Conservation (phyloP, 1,140 invertebrate species). For the Heliconius hewitsoni region DNA sequence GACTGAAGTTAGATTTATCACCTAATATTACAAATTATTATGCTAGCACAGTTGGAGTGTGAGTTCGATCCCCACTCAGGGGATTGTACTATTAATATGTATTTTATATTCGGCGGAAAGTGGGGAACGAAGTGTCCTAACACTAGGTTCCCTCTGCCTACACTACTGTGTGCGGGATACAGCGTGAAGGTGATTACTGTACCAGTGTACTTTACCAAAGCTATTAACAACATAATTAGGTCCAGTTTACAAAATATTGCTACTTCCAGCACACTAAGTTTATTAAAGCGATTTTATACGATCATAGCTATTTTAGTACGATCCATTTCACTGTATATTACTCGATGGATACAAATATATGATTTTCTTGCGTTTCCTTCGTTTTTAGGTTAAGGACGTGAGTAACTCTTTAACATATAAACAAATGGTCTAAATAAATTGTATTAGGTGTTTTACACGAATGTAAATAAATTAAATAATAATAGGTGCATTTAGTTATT, state of each 20-base stretch:
- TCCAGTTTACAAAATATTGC: too few species aligned
- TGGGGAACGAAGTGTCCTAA: neutral
- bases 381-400: constrained; percentile 13
- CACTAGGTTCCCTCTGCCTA: neutral
- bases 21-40: too few species aligned
- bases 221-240: too few species aligned
- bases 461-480: neutral
- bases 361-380: constrained; percentile 22
- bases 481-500: neutral
- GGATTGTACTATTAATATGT: too few species aligned
- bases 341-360: constrained; percentile 15
- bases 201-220: too few species aligned
- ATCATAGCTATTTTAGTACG: constrained; percentile 4
- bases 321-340: constrained; percentile 5
- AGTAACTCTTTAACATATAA: constrained; percentile 7
- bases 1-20: too few species aligned
- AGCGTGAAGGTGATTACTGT: neutral
- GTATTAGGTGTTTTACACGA: neutral
- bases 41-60: too few species aligned
- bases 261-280: too few species aligned
- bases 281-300: neutral
- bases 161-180: neutral
- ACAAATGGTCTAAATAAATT: neutral
- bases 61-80: too few species aligned
- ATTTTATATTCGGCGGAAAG: neutral